A percentile compares a stretch with the other conserved stretches of the same genome.
Evolutionary conservation across 1,140 invertebrate genomes (phyloP).

Genomic region (Metopolophium dirhodum): DNA sequence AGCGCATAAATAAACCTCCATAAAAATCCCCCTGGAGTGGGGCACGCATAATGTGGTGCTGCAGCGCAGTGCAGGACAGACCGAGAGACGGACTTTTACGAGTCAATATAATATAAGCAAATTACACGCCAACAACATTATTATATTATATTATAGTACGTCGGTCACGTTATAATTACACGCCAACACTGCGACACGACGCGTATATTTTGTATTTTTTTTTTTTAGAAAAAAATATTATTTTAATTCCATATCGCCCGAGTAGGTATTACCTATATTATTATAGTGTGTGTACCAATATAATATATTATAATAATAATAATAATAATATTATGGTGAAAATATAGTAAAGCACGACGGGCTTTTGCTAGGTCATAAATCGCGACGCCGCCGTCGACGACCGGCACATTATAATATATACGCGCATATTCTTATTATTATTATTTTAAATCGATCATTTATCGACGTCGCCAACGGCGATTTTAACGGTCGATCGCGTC

Average conservation of each 20-base stretch:
- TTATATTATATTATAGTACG: not conserved
- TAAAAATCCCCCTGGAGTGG: not conserved
- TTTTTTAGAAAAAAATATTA: not conserved
- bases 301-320: not conserved
- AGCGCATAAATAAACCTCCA: not conserved
- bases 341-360: not conserved
- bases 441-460: constrained; percentile 13
- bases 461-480: not conserved
- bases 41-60: not conserved
- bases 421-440: not conserved
- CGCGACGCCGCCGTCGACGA: not conserved
- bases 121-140: not conserved
- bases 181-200: not conserved
- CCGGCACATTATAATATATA: not conserved
- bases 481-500: not conserved
- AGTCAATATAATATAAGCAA: not conserved
- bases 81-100: not conserved
- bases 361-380: not conserved
- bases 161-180: not conserved
- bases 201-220: not conserved
- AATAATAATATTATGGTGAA: not conserved
- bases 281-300: not conserved
- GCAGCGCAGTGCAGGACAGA: not conserved
- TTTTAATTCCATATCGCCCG: not conserved
- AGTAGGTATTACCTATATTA: not conserved